Base-by-base conservation (phyloP, 2,113 vertebrate species). In the Elanoides forficatus region DNA sequence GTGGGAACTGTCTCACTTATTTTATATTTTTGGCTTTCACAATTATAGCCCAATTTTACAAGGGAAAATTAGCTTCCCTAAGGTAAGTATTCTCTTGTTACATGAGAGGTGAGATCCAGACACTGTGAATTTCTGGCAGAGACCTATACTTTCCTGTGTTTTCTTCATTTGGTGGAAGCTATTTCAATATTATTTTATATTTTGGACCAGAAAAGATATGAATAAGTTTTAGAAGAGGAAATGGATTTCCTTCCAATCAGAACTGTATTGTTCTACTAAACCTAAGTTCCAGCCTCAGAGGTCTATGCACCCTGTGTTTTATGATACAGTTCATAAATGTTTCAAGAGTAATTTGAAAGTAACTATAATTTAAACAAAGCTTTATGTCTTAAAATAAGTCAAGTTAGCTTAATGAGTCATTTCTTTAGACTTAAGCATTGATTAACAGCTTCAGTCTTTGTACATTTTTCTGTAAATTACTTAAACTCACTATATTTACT, bases 91-190 rank as follows among this genome's bases (percentile, higher is more conserved):
- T 96, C 95, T 97, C 96, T 50, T 89, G 56, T 96, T 97, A 93
- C 93, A 93, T 18, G 36, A 80, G 94, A 97, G 70, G 95, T 94
- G 96, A 97, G 97, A 97, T 96, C 97, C 97, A 97, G 96, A 78
- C 92, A 95, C 94, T 96, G 62, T 92, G 86, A 97, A 96, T 95
- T 97, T 59, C 87, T 98, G 97, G 92, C 96, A 97, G 32, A 93
- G 36, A 42, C 21, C 7, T 36, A 18, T 72, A 92, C 72, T 96
- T 97, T 94, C 86, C 86, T 93, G 50, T 83, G 67, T 94, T 97
- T 96, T 84, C 56, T 90, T 86, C 85, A 95, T 96, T 94, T 95
- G 40, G 63, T 96, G 71, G 70, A 92, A 94, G 70, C 23, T 82
- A 34, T 74, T 94, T 96, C 74, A 85, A 71, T 74, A 86, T 72